Conservation (phyloP, 2,888 invertebrate genomes). For the Spodoptera exigua region DNA sequence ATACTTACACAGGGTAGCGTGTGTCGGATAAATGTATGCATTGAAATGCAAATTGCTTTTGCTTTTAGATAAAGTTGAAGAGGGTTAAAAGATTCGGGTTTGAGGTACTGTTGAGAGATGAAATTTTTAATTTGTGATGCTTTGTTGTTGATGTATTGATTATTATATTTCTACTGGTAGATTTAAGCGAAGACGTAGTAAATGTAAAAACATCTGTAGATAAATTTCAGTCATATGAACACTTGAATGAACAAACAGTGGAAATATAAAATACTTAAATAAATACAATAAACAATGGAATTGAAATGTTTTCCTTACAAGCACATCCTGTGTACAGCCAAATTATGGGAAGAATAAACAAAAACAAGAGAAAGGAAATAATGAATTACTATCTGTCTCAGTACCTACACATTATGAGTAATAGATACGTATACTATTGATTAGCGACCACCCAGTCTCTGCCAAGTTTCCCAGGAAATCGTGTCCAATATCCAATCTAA, state of each 20-base stretch:
- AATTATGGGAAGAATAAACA: conserved; percentile 9
- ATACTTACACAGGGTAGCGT: conserved; percentile 76
- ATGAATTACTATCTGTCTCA: conserved; percentile 36
- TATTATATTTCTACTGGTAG: conserved; percentile 5
- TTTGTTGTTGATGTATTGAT: conserved; percentile 23
- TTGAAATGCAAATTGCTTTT: conserved; percentile 84
- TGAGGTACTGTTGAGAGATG: conserved; percentile 43
- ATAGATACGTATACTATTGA: conserved; percentile 57
- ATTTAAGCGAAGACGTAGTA: background rate
- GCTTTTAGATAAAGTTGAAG: conserved; percentile 62
- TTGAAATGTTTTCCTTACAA: background rate
- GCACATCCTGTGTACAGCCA: conserved; percentile 1
- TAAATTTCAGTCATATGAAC: too few species aligned
- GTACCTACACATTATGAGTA: conserved; percentile 24
- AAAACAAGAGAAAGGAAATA: conserved; percentile 18
- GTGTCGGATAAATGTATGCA: conserved; percentile 83
- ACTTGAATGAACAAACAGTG: too few species aligned
- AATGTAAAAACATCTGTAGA: too few species aligned
- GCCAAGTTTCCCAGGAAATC: conserved; percentile 86
- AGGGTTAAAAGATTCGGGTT: conserved; percentile 59
- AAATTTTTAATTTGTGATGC: conserved; percentile 38
- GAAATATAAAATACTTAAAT: too few species aligned
- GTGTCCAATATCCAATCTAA: conserved; percentile 87
- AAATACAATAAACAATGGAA: background rate
- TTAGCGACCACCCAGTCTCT: conserved; percentile 82